phyloP scores from a whole-genome alignment of 2,888 invertebrate genomes.

The Spodoptera picta region DNA sequence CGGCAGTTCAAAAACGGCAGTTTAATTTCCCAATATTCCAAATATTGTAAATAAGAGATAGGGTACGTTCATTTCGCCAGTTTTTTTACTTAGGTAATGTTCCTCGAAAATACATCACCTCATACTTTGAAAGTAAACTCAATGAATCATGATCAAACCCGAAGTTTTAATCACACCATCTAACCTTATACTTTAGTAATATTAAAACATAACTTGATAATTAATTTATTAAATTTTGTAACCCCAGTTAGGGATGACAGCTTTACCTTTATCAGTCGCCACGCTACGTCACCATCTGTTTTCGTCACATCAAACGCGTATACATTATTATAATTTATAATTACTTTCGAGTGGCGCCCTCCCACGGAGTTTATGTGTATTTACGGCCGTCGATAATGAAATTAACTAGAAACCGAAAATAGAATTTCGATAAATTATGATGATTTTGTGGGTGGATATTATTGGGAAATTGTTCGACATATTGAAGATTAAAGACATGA shows the following conservation, averaged over 20 bases:
- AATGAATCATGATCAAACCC: too few species aligned
- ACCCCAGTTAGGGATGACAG: conserved; percentile 36
- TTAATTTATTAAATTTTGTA: conserved; percentile 28
- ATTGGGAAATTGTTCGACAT: neutral
- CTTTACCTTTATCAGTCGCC: conserved; percentile 50
- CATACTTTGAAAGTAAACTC: too few species aligned
- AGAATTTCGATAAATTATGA: conserved; percentile 8
- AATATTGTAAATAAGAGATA: too few species aligned
- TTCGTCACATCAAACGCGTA: conserved; percentile 41
- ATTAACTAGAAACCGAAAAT: conserved; percentile 10
- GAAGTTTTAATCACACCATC: conserved; percentile 9
- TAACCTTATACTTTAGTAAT: conserved; percentile 13
- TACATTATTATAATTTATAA: conserved; percentile 47
- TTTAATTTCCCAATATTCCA: too few species aligned
- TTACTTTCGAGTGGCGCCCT: conserved; percentile 43
- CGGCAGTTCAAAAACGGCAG: too few species aligned
- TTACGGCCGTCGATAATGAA: conserved; percentile 35
- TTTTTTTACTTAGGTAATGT: too few species aligned
- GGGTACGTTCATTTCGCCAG: too few species aligned
- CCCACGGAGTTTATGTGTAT: conserved; percentile 47
- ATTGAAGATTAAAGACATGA: neutral
- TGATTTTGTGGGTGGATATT: neutral
- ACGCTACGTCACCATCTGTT: conserved; percentile 50
- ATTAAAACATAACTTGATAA: conserved; percentile 23
- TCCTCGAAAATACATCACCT: too few species aligned